Evolutionary conservation across 2,888 invertebrate species (phyloP).

Genomic region (Zelleria hepariella): DNA sequence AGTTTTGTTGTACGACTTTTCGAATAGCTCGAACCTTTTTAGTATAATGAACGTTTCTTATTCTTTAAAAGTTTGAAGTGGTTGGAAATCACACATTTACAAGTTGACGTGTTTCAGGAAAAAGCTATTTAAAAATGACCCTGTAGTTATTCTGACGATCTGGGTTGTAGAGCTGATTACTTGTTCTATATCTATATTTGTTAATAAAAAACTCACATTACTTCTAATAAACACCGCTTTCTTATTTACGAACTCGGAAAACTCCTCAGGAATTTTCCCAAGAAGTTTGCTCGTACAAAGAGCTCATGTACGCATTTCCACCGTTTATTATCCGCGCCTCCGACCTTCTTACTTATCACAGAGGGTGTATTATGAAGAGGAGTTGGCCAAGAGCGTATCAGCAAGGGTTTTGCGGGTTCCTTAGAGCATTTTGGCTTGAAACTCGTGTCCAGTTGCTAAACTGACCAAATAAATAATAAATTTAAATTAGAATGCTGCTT

Average conservation of each 20-base stretch:
- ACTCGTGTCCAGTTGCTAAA: too few relatives aligned
- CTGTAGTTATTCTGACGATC: neutral
- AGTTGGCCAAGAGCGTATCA: neutral
- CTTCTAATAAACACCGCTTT: slow-evolving; percentile 14
- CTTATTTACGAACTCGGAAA: slow-evolving; percentile 35
- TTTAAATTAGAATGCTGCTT: too few relatives aligned
- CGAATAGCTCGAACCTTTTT: too few relatives aligned
- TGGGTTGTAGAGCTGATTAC: neutral
- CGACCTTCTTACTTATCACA: slow-evolving; percentile 31
- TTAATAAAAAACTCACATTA: neutral
- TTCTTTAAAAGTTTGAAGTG: too few relatives aligned
- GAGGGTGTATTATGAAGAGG: neutral
- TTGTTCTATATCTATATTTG: neutral
- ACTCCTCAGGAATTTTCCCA: slow-evolving; percentile 47
- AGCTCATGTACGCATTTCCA: slow-evolving; percentile 46
- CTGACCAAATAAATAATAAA: too few relatives aligned
- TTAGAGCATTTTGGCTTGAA: too few relatives aligned
- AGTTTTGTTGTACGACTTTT: too few relatives aligned
- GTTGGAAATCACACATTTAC: too few relatives aligned
- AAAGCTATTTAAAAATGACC: too few relatives aligned
- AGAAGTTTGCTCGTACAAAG: slow-evolving; percentile 41
- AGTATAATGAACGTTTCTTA: too few relatives aligned
- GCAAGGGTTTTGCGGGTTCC: neutral
- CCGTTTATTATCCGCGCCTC: slow-evolving; percentile 61
- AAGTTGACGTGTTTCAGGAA: too few relatives aligned